Percentiles rank a stretch among this genome's conserved stretches.
Conservation (phyloP, 2,113 vertebrate genomes). For the Eurypyga helias region DNA sequence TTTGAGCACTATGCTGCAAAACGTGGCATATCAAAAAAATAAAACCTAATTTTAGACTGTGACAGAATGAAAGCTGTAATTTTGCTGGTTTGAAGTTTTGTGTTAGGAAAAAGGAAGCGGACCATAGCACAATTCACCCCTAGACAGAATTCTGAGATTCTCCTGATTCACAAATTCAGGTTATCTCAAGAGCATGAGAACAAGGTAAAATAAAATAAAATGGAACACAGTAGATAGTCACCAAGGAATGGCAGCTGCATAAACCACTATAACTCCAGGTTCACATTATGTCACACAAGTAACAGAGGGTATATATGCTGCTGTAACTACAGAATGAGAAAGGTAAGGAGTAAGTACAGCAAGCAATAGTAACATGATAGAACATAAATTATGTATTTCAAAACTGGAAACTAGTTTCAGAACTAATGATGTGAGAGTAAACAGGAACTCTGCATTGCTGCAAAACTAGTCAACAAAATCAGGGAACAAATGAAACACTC, state of each 20-base stretch:
- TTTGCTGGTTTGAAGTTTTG: neutral
- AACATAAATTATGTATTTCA: neutral
- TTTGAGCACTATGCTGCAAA: neutral
- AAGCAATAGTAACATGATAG: neutral
- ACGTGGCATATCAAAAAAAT: neutral
- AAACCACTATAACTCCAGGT: neutral
- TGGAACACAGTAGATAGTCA: neutral
- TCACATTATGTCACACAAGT: neutral
- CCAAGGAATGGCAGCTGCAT: neutral
- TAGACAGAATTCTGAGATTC: neutral
- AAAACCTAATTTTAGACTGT: neutral
- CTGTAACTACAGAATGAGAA: neutral
- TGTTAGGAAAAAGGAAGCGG: neutral
- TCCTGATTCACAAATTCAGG: neutral
- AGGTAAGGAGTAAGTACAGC: neutral
- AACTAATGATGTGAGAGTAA: conserved; percentile 2
- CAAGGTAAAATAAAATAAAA: neutral
- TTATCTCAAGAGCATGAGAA: neutral
- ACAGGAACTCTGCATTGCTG: neutral
- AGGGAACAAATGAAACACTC: conserved; percentile 1
- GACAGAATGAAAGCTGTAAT: neutral
- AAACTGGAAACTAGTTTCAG: neutral
- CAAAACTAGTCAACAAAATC: conserved; percentile 23
- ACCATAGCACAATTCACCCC: neutral
- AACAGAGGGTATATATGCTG: neutral